phyloP scores from a whole-genome alignment of 2,113 vertebrate genomes.

The Lasiurus borealis region DNA sequence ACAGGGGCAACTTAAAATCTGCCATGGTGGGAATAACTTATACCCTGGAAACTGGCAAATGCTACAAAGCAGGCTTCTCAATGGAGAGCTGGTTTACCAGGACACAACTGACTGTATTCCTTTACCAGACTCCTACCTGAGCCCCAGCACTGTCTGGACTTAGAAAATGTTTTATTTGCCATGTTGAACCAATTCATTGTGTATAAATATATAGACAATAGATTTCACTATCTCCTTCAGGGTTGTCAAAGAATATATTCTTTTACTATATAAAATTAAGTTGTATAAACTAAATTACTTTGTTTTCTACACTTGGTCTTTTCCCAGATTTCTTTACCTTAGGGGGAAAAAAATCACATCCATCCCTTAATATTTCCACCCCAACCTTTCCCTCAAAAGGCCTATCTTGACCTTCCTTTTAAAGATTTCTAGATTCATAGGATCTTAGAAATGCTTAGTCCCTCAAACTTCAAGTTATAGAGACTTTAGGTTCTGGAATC shows the following conservation, averaged over 20 bases:
- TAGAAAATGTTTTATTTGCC: not conserved
- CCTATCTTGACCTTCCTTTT: not conserved
- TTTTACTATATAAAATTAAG: conserved; percentile 82
- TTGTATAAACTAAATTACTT: not conserved
- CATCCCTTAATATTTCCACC: not conserved
- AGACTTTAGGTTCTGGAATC: not conserved
- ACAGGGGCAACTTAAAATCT: not conserved
- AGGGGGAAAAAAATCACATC: not conserved
- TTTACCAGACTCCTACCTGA: not conserved
- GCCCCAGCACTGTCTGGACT: not conserved
- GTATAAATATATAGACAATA: conserved; percentile 80
- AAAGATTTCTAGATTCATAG: not conserved
- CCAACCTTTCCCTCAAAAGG: not conserved
- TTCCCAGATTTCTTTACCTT: not conserved
- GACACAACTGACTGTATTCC: not conserved
- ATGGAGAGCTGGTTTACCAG: not conserved
- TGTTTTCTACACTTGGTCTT: not conserved
- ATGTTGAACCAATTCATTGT: conserved; percentile 74
- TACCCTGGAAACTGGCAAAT: not conserved
- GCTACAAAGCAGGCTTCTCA: not conserved
- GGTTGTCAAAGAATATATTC: conserved; percentile 81
- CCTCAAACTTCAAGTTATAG: not conserved
- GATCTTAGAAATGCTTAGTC: not conserved
- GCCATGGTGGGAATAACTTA: not conserved
- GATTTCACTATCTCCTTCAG: conserved; percentile 82